These are phyloP conservation scores for Eupithecia vulgata DNA, from an alignment of 2,888 invertebrate genomes.

Conservation along the genomic window DNA sequence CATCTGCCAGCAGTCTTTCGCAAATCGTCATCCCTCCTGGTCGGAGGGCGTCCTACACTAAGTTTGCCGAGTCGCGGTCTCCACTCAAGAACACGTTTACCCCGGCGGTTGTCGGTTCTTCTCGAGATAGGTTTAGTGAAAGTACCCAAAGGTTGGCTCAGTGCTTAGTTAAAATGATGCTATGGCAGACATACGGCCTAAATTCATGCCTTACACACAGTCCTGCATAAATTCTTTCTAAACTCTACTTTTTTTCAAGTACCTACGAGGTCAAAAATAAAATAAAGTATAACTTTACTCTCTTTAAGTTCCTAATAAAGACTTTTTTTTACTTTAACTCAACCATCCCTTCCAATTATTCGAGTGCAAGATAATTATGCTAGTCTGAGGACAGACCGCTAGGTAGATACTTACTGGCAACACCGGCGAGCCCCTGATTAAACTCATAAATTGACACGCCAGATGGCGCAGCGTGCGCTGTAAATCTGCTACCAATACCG, in stretches of 20 bases:
- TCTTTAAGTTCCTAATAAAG: no score
- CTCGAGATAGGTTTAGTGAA: no score
- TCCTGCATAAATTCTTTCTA: not conserved
- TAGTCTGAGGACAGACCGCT: slow-evolving; percentile 21
- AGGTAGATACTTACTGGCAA: slow-evolving; percentile 22
- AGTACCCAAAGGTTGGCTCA: not conserved
- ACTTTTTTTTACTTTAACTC: no score
- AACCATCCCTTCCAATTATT: slow-evolving; percentile 1
- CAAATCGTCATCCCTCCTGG: no score
- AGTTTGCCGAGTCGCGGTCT: no score
- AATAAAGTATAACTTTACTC: not conserved
- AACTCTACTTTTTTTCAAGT: not conserved
- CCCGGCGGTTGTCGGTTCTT: no score
- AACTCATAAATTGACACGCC: slow-evolving; percentile 80
- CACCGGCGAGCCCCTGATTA: slow-evolving; percentile 65
- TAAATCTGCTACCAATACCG: slow-evolving; percentile 79
- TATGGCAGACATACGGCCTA: not conserved
- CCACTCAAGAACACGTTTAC: no score
- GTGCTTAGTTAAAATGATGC: not conserved
- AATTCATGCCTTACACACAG: not conserved
- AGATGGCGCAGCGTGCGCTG: slow-evolving; percentile 75
- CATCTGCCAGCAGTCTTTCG: no score
- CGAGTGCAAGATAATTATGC: slow-evolving; percentile 27
- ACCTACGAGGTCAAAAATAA: not conserved
- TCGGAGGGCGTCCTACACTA: no score